phyloP scores from a whole-genome alignment of 2,113 vertebrate genomes.

The Brachyhypopomus occidentalis region DNA sequence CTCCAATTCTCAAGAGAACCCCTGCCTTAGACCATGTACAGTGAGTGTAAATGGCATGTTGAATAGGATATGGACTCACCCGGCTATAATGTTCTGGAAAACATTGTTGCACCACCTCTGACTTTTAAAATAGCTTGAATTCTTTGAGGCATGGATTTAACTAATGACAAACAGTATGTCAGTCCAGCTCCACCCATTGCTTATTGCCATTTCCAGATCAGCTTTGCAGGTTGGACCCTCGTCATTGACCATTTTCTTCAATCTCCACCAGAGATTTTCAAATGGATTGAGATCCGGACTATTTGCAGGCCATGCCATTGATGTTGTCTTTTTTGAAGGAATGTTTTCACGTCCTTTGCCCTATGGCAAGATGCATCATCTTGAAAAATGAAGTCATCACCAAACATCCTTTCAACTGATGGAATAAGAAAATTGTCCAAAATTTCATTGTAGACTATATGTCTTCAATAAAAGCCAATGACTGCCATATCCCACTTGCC shows the following conservation, averaged over 20 bases:
- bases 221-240: slow-evolving; percentile 15
- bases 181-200: neutral
- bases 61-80: no score
- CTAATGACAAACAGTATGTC: slow-evolving; percentile 6
- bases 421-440: neutral
- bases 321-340: slow-evolving; percentile 10
- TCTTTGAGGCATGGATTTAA: neutral
- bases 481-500: no score
- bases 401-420: slow-evolving; percentile 6
- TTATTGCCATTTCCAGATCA: slow-evolving; percentile 25
- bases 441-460: no score
- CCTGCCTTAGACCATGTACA: no score
- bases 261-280: slow-evolving; percentile 15
- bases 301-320: neutral
- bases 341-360: slow-evolving; percentile 4
- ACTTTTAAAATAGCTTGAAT: no score
- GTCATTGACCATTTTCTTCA: slow-evolving; percentile 19
- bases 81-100: neutral
- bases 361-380: neutral
- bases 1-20: no score
- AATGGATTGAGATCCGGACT: neutral
- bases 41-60: no score
- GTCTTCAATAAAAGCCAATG: no score
- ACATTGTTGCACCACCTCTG: slow-evolving; percentile 2
- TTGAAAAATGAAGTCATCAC: neutral